phyloP scores from a whole-genome alignment of 2,888 invertebrate genomes.

The Chalcis sispes region DNA sequence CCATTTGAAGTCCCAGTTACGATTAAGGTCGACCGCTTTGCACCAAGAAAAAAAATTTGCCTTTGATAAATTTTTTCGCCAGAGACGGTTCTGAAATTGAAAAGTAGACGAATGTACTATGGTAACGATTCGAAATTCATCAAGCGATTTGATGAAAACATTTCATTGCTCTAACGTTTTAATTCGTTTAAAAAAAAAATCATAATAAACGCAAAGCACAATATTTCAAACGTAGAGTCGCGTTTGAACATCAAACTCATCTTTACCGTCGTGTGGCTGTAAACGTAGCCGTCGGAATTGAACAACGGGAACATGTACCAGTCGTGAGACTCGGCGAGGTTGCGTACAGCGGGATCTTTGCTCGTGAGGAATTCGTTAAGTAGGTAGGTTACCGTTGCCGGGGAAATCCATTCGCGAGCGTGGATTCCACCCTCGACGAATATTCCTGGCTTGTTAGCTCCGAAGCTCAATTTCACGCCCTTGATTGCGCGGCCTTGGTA shows the following conservation, averaged over 20 bases:
- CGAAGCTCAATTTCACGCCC: slow-evolving; percentile 67
- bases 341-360: slow-evolving; percentile 76
- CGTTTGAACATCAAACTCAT: no score
- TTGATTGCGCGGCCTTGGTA: slow-evolving; percentile 58
- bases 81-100: slow-evolving; percentile 79
- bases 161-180: neutral
- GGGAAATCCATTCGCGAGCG: slow-evolving; percentile 87
- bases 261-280: slow-evolving; percentile 78
- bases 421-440: slow-evolving; percentile 83
- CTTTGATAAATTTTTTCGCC: slow-evolving; percentile 75
- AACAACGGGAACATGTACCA: slow-evolving; percentile 87
- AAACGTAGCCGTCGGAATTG: slow-evolving; percentile 90
- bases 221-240: no score
- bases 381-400: slow-evolving; percentile 82
- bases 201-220: no score
- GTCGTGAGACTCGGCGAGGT: slow-evolving; percentile 79
- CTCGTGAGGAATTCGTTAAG: slow-evolving; percentile 81
- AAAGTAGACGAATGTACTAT: no score
- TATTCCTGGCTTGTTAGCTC: slow-evolving; percentile 77
- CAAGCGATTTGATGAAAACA: no score
- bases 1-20: slow-evolving; percentile 87
- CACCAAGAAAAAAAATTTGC: slow-evolving; percentile 66
- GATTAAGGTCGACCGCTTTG: slow-evolving; percentile 85
- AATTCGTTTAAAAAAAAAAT: neutral
- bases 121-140: no score